A percentile compares a stretch with the other conserved stretches of the same genome.
Conservation (phyloP, 2,113 vertebrate genomes). For the Danio rerio region GRCz12tu NC_133183.1:12855001-12855500, state of each 20-base stretch:
- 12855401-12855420: not conserved
- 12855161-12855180: constrained; percentile 21
- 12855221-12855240: constrained; percentile 39
- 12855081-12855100: no score
- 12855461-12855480: constrained; percentile 6
- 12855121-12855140: not conserved
- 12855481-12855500: constrained; percentile 20
- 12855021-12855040: no score
- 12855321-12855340: constrained; percentile 5
- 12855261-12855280: constrained; percentile 49
- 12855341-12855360: constrained; percentile 48
- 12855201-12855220: constrained; percentile 29
- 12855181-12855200: constrained; percentile 39
- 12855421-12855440: constrained; percentile 8
- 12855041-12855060: no score
- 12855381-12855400: not conserved
- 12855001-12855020: no score
- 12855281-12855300: constrained; percentile 18
- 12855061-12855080: no score
- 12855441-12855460: not conserved
- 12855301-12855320: constrained; percentile 27
- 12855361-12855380: not conserved
- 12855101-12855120: not conserved
- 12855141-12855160: not conserved
- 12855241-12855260: constrained; percentile 44